Conservation (phyloP, 1,140 invertebrate genomes). For the Calosoma granatense region DNA sequence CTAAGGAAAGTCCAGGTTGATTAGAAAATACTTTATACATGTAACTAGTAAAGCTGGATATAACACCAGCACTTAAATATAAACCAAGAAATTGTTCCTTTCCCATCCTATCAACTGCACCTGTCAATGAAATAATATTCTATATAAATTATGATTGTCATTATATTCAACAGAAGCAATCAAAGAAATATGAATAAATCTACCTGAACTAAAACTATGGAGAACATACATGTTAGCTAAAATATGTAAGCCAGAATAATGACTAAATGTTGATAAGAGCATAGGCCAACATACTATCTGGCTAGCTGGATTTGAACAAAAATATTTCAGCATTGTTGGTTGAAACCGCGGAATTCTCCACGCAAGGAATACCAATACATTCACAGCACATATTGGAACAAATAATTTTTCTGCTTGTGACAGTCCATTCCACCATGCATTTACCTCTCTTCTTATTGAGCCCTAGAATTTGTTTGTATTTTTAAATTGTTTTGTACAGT, state of each 20-base stretch:
- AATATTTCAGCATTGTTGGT: constrained; percentile 72
- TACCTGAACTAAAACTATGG: constrained; percentile 66
- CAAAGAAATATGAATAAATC: constrained; percentile 9
- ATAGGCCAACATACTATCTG: constrained; percentile 70
- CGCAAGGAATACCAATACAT: constrained; percentile 68
- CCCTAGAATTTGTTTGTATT: constrained; percentile 31
- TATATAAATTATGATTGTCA: too few relatives aligned
- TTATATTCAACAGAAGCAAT: too few relatives aligned
- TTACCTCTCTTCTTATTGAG: constrained; percentile 45
- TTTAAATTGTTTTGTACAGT: constrained; percentile 10
- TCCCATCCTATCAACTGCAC: constrained; percentile 66
- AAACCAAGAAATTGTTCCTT: constrained; percentile 88
- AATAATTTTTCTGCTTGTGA: constrained; percentile 68
- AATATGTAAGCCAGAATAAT: constrained; percentile 78
- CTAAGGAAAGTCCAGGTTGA: constrained; percentile 66
- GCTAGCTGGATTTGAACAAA: constrained; percentile 69
- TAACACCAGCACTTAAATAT: constrained; percentile 78
- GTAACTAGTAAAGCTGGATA: constrained; percentile 80
- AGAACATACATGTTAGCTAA: constrained; percentile 93
- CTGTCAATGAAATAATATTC: constrained; percentile 34
- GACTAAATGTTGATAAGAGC: constrained; percentile 89
- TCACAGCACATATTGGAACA: constrained; percentile 65
- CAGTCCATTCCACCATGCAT: constrained; percentile 64
- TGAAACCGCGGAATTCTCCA: constrained; percentile 72
- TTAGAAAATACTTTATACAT: constrained; percentile 61